Base-by-base conservation (phyloP, 2,797 vertebrate genomes). In the Darevskia nairensis region DNA sequence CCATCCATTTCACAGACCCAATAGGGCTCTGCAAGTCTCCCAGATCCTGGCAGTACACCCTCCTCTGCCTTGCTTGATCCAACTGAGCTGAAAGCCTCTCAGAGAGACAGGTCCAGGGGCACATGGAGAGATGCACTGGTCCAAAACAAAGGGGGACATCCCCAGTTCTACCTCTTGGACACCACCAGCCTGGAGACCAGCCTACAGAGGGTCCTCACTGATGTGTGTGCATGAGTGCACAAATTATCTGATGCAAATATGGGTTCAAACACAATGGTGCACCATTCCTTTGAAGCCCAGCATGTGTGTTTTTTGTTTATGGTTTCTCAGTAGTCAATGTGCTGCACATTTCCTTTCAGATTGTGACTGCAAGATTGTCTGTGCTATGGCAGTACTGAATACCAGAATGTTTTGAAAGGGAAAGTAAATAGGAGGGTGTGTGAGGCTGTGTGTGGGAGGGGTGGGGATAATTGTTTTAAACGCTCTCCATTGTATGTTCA, bases 391-490 rank as follows among this genome's bases (percentile, higher is more conserved):
- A 91, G 82, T 44, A 68, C 0, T 90, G 88, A 89, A 89, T 88
- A 50, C 74, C 59, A 61, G 46, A 90, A 39, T 4, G 9, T 87
- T 90, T 90, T 80, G 59, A 87, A 93, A 92, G 59, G 68, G 13
- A 92, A 93, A 88, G 46, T 80, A 93, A 94, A 90, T 59, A 89
- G 84, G 77, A 89, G 21, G 68, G 50, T 55, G 13, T 55, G 50
- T 1, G 61, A 64, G 61, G 61, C 21, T 64, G 55, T 64, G 89
- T 88, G 87, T 81, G 23, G 19, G 90, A 59, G 88, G 89, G 87
- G 87, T 81, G 23, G 19, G 90, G 55, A 89, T 90, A 92, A 93
- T 88, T 85, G 79, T 90, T 93, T 90, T 89, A 93, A 92, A 82
- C 86, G 88, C 68, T 89, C 41, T n/a, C 29, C 59, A 89, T 90